Evolutionary conservation across 2,888 invertebrate genomes (phyloP), one percentile per base, ranked within the genome.

Genomic region (Apodemia arnacis): DNA sequence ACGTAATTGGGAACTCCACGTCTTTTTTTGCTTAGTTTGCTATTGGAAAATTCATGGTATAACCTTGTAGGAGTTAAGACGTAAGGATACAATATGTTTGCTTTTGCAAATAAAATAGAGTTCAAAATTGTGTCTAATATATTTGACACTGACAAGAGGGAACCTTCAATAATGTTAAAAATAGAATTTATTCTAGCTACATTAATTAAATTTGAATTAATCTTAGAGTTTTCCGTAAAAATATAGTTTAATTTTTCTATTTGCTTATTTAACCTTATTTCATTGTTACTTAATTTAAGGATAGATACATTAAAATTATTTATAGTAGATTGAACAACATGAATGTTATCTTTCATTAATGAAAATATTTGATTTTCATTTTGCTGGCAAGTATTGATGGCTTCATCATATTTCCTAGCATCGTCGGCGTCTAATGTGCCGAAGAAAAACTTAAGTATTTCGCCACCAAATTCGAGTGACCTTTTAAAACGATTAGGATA

Each of bases 71-170:
- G 63, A 2, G 63, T 63, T 4, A 63, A 3, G 24, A 63, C 63
- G 13, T 63, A 63, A 63, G 63, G 63, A 3, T 63, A 24, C 13
- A 63, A 63, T 13, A 63, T 63, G 13, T 63, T 63, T 13, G 63
- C 63, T 24, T 63, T 63, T 63, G 63, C 63, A 13, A 63, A 63
- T 63, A 63, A 27, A 27, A 49, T 75, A 31, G 49, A 75, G 8
- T 75, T 75, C 18, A 49, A 44, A 11, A 18, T 75, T 18, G 75
- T 75, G 8, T 54, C 75, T 75, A 75, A 15, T 15, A 75, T 75
- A 54, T 75, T 75, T 18, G 75, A 75, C 13, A 75, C 18, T 27
- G 75, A 63, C 13, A 63, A 27, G 7, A 63, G 5, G 11, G 63
- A 63, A 24, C 63, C 63, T 63, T 27, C 63, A 18, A 63, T 63